Evolutionary conservation across 2,888 invertebrate genomes (phyloP).

Genomic region (Habrosyne pyritoides): DNA sequence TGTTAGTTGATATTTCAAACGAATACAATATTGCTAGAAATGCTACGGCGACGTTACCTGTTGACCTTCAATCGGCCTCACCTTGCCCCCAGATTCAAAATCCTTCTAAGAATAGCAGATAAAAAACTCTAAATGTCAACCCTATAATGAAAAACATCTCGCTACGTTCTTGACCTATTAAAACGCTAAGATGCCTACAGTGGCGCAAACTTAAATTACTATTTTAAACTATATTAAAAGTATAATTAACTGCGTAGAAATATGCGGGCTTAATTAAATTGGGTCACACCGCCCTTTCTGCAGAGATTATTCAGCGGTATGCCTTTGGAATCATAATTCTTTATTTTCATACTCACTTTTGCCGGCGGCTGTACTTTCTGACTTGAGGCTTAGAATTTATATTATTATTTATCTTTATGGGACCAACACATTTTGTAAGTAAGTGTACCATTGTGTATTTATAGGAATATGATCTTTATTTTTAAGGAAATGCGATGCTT

Average conservation of each 20-base stretch:
- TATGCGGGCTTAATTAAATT: slow-evolving; percentile 2
- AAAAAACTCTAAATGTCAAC: background rate
- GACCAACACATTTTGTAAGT: too few species aligned
- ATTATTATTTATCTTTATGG: too few species aligned
- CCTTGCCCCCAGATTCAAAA: background rate
- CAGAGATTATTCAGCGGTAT: background rate
- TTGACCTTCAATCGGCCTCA: background rate
- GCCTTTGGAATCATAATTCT: background rate
- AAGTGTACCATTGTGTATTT: too few species aligned
- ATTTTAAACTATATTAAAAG: slow-evolving; percentile 4
- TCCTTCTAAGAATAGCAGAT: background rate
- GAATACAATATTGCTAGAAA: too few species aligned
- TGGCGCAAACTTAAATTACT: background rate
- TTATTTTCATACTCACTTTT: background rate
- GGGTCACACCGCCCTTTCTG: background rate
- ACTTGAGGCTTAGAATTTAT: too few species aligned
- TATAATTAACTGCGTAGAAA: slow-evolving; percentile 5
- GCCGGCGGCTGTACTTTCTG: background rate
- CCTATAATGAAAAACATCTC: background rate
- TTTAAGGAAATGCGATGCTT: too few species aligned
- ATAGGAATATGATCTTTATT: too few species aligned
- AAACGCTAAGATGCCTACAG: background rate
- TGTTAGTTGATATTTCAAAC: too few species aligned
- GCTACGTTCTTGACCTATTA: background rate
- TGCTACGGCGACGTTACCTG: too few species aligned